Conservation (phyloP, 2,797 vertebrate species). For the Neopelma chrysocephalum region DNA sequence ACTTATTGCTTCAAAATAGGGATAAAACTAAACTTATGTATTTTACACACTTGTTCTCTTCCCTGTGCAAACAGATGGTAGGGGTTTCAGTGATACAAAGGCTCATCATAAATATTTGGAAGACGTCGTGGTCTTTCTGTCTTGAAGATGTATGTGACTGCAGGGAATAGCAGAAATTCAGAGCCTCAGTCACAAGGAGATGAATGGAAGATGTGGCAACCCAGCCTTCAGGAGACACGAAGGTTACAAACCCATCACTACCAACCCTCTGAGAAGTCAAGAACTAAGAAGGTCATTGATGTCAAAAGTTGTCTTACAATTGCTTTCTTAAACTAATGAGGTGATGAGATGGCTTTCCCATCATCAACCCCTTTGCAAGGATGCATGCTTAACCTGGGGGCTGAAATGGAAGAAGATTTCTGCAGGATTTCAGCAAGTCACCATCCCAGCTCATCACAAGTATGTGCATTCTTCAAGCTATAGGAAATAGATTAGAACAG, state of each 20-base stretch:
- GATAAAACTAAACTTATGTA: background rate
- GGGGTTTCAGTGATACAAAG: background rate
- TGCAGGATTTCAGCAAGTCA: background rate
- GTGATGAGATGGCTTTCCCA: background rate
- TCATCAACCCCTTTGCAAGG: background rate
- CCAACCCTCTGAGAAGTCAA: background rate
- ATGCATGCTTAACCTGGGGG: background rate
- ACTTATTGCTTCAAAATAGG: background rate
- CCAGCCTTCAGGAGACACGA: background rate
- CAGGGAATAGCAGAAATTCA: background rate
- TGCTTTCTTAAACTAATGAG: background rate
- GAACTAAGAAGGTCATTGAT: background rate
- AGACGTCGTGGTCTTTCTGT: background rate
- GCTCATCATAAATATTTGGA: background rate
- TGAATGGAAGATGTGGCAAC: background rate
- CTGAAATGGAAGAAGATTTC: background rate
- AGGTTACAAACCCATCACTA: background rate
- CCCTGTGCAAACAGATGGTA: background rate
- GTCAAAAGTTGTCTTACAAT: background rate
- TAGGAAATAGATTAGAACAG: background rate
- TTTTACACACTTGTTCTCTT: background rate
- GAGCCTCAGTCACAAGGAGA: background rate
- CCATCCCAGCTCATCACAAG: background rate
- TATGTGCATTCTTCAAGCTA: fast-evolving
- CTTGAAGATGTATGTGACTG: background rate